Base-by-base conservation (phyloP, 2,113 vertebrate genomes). In the Eulemur macaco region DNA sequence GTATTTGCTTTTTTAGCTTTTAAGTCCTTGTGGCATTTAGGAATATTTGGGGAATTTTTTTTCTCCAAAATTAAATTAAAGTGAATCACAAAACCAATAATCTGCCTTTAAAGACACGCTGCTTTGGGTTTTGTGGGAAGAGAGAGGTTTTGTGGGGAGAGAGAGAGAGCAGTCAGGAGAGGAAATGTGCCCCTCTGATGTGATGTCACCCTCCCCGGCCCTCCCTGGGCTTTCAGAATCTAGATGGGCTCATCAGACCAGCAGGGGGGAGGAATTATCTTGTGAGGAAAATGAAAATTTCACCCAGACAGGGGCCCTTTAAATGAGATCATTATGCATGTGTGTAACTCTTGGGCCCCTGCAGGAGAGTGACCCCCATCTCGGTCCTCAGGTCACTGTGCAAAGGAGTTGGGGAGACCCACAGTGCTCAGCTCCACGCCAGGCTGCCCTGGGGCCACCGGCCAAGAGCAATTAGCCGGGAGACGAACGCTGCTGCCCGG, bases 401-500 rank as follows among this genome's bases (percentile, higher is more conserved):
- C 71, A 89, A 92, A 95, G 92, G 64, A 66, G 66, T 15, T 9
- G 34, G 58, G 25, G 76, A 91, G n/a, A 68, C 50, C 31, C n/a
- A 25, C 54, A n/a, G 12, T 0, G 14, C 74, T 66, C n/a, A 34
- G 89, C 81, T 68, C 66, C 84, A 6, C 0, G 4, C 95, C 92
- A 88, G 64, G 91, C 74, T 82, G 86, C 86, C 94, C 95, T 25
- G 11, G 86, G 89, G 92, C 89, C 63, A 13, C 68, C 0, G 66
- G 92, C 96, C 87, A 93, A 96, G 78, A 96, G 92, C 89, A 97
- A 96, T 96, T 94, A 97, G 93, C 83, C 21, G 0, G 25, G 47
- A 82, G 69, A 96, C n/a, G 88, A 54, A 7, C 21, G 20, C 87
- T 89, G 94, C 86, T 74, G 89, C 89, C 25, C 47, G 83, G 90